Percentiles rank a stretch among this genome's conserved stretches.
phyloP scores from a whole-genome alignment of 2,888 invertebrate species.

The Macrosoma leucophasiata region DNA sequence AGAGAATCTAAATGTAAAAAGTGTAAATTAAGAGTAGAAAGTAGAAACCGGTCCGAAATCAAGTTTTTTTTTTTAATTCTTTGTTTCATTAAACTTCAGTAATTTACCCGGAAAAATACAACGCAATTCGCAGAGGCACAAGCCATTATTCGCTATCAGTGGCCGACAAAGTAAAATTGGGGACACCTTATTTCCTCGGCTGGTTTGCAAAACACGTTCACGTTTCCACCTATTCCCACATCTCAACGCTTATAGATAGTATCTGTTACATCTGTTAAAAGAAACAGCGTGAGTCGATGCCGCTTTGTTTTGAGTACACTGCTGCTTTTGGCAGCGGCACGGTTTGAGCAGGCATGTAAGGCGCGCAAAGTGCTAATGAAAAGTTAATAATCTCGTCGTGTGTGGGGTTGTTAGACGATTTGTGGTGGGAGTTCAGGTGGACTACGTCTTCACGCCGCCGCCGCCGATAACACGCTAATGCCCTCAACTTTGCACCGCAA shows the following conservation, averaged over 20 bases:
- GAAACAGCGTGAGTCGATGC: constrained; percentile 10
- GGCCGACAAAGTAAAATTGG: constrained; percentile 68
- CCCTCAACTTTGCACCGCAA: constrained; percentile 75
- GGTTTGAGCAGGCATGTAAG: constrained; percentile 5
- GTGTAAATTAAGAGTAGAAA: too few relatives aligned
- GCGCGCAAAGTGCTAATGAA: constrained; percentile 33
- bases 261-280: constrained; percentile 65
- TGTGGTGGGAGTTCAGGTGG: constrained; percentile 62
- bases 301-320: constrained; percentile 34
- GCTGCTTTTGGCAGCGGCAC: constrained; percentile 26
- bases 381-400: constrained; percentile 28
- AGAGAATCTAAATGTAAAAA: too few relatives aligned
- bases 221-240: constrained; percentile 73
- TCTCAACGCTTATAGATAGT: constrained; percentile 74
- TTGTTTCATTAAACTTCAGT: too few relatives aligned
- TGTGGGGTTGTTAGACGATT: constrained; percentile 32
- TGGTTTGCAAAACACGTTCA: constrained; percentile 74
- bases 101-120: constrained; percentile 4
- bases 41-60: too few relatives aligned
- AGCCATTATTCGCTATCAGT: constrained; percentile 64
- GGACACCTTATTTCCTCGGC: constrained; percentile 70
- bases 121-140: constrained; percentile 19
- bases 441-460: constrained; percentile 69
- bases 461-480: constrained; percentile 75
- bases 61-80: constrained; percentile 1